These are phyloP conservation scores for Melanotaenia pygmaea DNA, from an alignment of 2,797 vertebrate species.

Conservation along the genomic window DNA sequence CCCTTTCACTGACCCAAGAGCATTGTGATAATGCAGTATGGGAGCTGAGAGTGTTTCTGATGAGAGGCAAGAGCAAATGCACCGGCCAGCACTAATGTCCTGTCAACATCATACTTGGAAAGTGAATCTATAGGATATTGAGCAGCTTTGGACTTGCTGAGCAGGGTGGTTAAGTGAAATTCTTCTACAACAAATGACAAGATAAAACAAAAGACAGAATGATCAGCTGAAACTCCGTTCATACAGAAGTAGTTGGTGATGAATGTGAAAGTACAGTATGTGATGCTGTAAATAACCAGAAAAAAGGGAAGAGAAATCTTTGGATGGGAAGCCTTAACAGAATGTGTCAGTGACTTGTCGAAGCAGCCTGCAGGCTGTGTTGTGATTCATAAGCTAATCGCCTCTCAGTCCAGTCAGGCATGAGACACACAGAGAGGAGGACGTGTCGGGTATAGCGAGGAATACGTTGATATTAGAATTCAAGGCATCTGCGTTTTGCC, in stretches of 20 bases:
- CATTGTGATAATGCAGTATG: constrained; percentile 79
- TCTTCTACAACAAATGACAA: constrained; percentile 18
- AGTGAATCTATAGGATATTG: constrained; percentile 26
- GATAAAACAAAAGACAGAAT: constrained; percentile 7
- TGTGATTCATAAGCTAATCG: constrained; percentile 68
- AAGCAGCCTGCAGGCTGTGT: constrained; percentile 46
- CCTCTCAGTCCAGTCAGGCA: constrained; percentile 66
- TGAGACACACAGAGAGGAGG: constrained; percentile 65
- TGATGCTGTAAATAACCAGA: constrained; percentile 27
- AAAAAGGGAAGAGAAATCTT: background rate
- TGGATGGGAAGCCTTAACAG: constrained; percentile 29
- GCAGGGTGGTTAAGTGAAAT: constrained; percentile 21
- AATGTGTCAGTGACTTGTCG: constrained; percentile 62
- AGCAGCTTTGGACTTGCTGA: constrained; percentile 33
- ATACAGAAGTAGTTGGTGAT: constrained; percentile 14
- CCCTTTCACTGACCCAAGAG: constrained; percentile 78
- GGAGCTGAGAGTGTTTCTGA: constrained; percentile 76
- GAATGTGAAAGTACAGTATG: constrained; percentile 43
- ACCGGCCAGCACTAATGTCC: constrained; percentile 64
- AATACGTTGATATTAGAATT: constrained; percentile 78
- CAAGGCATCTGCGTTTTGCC: constrained; percentile 66
- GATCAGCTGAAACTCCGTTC: constrained; percentile 34
- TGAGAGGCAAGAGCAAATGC: constrained; percentile 67
- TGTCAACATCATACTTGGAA: constrained; percentile 61
- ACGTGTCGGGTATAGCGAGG: constrained; percentile 69